phyloP scores from a whole-genome alignment of 2,797 vertebrate species.

The Microtus agrestis region DNA sequence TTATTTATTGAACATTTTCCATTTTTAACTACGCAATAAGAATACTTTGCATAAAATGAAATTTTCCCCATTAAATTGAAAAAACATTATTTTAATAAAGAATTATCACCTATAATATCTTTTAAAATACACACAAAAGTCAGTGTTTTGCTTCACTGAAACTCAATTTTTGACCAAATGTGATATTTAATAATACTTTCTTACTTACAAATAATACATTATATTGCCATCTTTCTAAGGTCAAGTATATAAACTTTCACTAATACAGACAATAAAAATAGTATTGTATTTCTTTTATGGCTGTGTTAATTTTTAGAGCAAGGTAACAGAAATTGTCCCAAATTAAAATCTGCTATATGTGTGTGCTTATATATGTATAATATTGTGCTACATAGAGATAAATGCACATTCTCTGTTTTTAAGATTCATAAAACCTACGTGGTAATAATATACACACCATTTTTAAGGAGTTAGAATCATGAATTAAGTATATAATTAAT shows the following conservation, averaged over 20 bases:
- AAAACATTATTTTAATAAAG: background rate
- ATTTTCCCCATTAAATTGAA: conserved; percentile 28
- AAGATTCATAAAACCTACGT: background rate
- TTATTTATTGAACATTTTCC: background rate
- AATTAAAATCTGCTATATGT: background rate
- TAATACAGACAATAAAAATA: background rate
- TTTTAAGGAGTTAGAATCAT: background rate
- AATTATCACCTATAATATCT: background rate
- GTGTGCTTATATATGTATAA: background rate
- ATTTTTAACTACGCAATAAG: conserved; percentile 28
- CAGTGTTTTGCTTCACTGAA: background rate
- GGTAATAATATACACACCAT: background rate
- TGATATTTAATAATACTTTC: conserved; percentile 10
- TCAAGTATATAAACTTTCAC: background rate
- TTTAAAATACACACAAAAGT: background rate
- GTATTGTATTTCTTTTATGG: background rate
- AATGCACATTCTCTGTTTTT: background rate
- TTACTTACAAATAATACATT: background rate
- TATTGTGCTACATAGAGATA: background rate
- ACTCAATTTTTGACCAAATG: background rate
- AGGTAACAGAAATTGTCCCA: background rate
- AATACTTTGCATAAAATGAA: background rate
- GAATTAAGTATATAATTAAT: background rate
- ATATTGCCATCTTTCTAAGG: background rate
- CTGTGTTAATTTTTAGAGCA: background rate